Conservation (phyloP, 2,797 vertebrate species). For the Myiothlypis coronata region DNA sequence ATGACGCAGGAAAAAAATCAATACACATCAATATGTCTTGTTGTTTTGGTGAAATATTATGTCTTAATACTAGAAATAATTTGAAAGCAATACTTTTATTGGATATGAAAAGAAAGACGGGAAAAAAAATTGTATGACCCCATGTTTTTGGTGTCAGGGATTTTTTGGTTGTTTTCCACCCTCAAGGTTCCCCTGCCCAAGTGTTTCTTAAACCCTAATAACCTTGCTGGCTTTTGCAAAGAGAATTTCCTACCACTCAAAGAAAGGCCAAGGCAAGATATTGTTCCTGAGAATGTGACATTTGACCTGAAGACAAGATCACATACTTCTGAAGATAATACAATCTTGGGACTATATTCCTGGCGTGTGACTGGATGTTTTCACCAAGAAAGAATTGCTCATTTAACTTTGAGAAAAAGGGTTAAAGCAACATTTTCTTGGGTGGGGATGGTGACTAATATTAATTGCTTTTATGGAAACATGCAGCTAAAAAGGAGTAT, state of each 20-base stretch:
- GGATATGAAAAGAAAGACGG: neutral
- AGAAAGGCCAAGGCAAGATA: neutral
- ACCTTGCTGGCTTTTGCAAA: neutral
- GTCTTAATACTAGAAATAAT: neutral
- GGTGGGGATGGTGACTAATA: neutral
- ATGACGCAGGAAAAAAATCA: neutral
- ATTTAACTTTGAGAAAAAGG: neutral
- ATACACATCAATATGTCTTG: neutral
- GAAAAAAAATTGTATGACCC: neutral
- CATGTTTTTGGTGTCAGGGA: neutral
- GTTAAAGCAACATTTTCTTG: neutral
- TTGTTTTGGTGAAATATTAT: neutral
- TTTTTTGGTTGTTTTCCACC: neutral
- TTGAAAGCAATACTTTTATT: neutral
- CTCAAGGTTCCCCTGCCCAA: accelerated
- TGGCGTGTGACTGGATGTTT: neutral
- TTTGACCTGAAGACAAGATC: neutral
- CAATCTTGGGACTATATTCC: neutral
- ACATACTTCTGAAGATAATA: neutral
- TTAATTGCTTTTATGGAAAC: neutral
- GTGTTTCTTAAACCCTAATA: neutral
- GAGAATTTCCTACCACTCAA: neutral
- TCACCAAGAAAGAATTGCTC: neutral
- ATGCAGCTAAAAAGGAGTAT: neutral
- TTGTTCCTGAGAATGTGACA: accelerated